phyloP scores from a whole-genome alignment of 2,888 invertebrate genomes.

The Podabrus alpinus region DNA sequence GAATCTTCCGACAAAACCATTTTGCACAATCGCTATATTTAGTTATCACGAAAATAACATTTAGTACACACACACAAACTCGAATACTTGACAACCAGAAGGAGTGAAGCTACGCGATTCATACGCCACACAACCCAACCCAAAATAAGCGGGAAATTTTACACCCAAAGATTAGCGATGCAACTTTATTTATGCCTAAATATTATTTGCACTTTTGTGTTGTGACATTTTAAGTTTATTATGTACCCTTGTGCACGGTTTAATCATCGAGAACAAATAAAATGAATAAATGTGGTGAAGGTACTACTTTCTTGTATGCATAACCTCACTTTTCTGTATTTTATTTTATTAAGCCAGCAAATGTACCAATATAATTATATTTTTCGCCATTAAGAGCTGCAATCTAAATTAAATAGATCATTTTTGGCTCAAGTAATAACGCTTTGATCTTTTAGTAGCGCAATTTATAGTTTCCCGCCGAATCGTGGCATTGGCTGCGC shows the following conservation, averaged over 20 bases:
- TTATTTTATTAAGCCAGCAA: not conserved
- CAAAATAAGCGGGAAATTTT: not conserved
- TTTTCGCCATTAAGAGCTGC: not conserved
- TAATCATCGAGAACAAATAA: not conserved
- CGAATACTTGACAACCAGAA: not conserved
- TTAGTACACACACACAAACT: not conserved
- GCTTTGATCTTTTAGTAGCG: not conserved
- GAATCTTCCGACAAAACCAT: constrained; percentile 63
- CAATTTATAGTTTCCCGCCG: not conserved
- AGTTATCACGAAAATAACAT: not conserved
- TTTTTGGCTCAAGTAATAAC: not conserved
- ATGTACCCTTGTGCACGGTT: not conserved
- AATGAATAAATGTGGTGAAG: not conserved
- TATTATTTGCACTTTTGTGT: not conserved
- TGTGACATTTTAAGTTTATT: not conserved
- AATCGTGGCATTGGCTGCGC: no score
- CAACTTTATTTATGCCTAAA: not conserved
- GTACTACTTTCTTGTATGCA: not conserved
- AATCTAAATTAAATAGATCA: not conserved
- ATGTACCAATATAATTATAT: not conserved
- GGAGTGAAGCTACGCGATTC: not conserved
- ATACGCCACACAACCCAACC: not conserved
- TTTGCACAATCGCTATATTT: constrained; percentile 37
- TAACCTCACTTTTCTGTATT: not conserved
- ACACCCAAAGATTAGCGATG: not conserved